Conservation (phyloP, 2,113 vertebrate genomes). For the Ailurus styani region DNA sequence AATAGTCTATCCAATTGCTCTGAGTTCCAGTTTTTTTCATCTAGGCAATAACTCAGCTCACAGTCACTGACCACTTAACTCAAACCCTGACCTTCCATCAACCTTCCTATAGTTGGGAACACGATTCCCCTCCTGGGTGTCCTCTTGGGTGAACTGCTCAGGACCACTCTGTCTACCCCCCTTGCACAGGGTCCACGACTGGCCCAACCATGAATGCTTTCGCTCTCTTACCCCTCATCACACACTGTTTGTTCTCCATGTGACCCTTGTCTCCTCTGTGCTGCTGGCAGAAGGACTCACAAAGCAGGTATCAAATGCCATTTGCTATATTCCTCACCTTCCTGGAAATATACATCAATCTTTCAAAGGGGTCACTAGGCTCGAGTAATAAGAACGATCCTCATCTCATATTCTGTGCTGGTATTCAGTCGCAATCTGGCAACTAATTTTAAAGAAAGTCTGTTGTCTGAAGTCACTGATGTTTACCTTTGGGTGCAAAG, state of each 20-base stretch:
- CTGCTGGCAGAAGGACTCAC: background rate
- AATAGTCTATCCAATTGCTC: background rate
- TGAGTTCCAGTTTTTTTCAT: background rate
- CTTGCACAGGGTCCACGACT: background rate
- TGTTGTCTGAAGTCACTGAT: background rate
- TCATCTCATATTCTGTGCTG: background rate
- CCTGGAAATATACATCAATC: background rate
- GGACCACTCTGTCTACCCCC: background rate
- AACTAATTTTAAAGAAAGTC: background rate
- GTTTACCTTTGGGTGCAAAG: background rate
- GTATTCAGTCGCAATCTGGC: background rate
- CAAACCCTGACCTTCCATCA: background rate
- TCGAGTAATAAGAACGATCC: background rate
- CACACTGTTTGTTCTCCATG: background rate
- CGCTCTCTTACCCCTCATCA: background rate
- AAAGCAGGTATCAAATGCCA: background rate
- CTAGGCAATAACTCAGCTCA: background rate
- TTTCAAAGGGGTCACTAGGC: background rate
- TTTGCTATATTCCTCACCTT: background rate
- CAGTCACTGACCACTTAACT: background rate
- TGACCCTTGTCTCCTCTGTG: background rate
- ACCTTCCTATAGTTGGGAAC: background rate
- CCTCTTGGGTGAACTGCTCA: background rate
- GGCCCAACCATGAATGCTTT: background rate
- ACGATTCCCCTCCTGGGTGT: background rate